phyloP scores from a whole-genome alignment of 2,888 invertebrate species.

The Perdita meconis region DNA sequence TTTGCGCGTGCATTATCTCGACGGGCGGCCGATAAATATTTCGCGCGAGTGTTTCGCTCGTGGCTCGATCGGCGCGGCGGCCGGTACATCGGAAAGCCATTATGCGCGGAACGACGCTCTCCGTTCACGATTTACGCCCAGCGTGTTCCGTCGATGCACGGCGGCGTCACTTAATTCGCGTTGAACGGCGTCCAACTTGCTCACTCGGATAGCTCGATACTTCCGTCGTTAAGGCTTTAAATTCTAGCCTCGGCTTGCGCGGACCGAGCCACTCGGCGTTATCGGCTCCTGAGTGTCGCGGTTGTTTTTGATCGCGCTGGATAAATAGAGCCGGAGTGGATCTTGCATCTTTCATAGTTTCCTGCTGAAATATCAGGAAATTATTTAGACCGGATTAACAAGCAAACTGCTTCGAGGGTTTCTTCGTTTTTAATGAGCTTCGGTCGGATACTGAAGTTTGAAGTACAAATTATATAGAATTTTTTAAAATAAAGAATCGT shows the following conservation, averaged over 20 bases:
- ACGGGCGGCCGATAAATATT: conserved; percentile 72
- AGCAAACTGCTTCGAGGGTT: no score
- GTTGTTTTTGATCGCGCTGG: not conserved
- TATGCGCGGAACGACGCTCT: conserved; percentile 50
- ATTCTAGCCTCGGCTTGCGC: not conserved
- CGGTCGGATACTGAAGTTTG: no score
- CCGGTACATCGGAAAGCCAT: conserved; percentile 80
- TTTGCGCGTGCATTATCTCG: conserved; percentile 72
- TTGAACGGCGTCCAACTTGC: conserved; percentile 35
- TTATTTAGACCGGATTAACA: no score
- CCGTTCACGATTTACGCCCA: conserved; percentile 51
- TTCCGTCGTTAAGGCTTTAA: conserved; percentile 28
- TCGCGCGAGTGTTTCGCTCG: conserved; percentile 56
- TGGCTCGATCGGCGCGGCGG: no score
- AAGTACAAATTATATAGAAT: no score
- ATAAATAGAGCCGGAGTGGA: not conserved
- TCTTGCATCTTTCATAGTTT: no score
- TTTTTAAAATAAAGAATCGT: no score
- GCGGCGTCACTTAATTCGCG: conserved; percentile 47
- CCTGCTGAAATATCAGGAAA: no score
- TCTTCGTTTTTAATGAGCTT: no score
- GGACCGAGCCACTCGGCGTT: conserved; percentile 8
- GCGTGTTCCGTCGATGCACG: conserved; percentile 21
- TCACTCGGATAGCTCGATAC: conserved; percentile 27
- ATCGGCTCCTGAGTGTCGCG: not conserved